phyloP scores from a whole-genome alignment of 2,113 vertebrate species.

The Lucifuga dentata region DNA sequence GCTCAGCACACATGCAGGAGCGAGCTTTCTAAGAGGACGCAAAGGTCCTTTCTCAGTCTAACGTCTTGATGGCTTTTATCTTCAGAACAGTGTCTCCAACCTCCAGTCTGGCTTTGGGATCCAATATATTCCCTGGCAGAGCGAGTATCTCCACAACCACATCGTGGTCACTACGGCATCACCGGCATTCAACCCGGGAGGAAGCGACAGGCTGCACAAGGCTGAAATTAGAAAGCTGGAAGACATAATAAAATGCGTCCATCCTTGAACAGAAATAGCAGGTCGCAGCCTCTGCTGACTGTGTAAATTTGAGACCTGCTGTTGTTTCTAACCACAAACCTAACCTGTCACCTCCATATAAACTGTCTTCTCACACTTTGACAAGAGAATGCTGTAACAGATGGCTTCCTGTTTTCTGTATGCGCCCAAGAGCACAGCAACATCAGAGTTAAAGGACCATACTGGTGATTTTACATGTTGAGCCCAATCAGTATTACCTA shows the following conservation, averaged over 20 bases:
- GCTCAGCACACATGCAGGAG: conserved; percentile 66
- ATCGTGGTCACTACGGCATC: conserved; percentile 26
- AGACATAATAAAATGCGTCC: conserved; percentile 28
- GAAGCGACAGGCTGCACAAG: conserved; percentile 7
- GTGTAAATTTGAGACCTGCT: conserved; percentile 22
- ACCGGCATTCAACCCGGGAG: conserved; percentile 21
- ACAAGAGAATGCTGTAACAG: background rate
- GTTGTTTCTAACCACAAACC: background rate
- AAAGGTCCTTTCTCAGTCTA: conserved; percentile 60
- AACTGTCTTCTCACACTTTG: conserved; percentile 23
- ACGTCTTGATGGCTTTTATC: conserved; percentile 74
- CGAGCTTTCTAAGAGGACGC: conserved; percentile 63
- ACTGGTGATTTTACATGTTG: too few species aligned
- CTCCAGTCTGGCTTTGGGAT: conserved; percentile 47
- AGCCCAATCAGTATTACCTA: too few species aligned
- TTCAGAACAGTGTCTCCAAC: conserved; percentile 48
- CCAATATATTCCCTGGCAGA: conserved; percentile 54
- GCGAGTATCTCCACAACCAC: conserved; percentile 32
- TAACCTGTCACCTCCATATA: conserved; percentile 12
- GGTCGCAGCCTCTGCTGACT: conserved; percentile 14
- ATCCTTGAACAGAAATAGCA: conserved; percentile 52
- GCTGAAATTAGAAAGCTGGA: conserved; percentile 45
- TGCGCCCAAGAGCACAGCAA: too few species aligned
- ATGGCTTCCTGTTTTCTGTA: conserved; percentile 12
- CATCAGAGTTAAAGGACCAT: too few species aligned